These are phyloP conservation scores for Chiloscyllium punctatum DNA, from an alignment of 2,797 vertebrate genomes.

Conservation along the genomic window DNA sequence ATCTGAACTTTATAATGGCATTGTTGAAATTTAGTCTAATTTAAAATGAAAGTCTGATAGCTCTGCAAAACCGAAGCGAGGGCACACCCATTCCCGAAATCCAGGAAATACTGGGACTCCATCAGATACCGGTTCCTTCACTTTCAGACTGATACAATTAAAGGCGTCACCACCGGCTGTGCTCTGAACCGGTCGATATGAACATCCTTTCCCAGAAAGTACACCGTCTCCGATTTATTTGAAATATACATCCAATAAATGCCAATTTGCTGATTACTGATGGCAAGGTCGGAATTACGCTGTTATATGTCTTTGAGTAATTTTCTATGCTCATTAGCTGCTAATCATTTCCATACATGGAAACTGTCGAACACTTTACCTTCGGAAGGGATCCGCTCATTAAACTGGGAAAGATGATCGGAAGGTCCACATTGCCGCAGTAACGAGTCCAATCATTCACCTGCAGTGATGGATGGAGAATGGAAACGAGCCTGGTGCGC, in stretches of 20 bases:
- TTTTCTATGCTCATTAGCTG: background rate
- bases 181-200: background rate
- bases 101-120: background rate
- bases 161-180: background rate
- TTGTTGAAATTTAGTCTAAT: background rate
- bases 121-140: background rate
- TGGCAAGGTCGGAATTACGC: background rate
- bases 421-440: slow-evolving; percentile 26
- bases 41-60: background rate
- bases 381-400: background rate
- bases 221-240: background rate
- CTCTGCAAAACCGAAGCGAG: background rate
- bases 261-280: background rate
- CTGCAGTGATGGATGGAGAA: background rate
- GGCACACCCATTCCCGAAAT: slow-evolving; percentile 1
- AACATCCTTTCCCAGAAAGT: background rate
- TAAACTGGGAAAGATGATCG: background rate
- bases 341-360: background rate
- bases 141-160: background rate
- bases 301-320: background rate
- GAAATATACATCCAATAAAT: background rate
- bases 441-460: background rate
- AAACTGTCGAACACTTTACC: slow-evolving; percentile 16
- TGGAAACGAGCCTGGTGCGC: background rate
- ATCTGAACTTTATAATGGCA: background rate